These are phyloP conservation scores for Myopa testacea DNA, from an alignment of 2,888 invertebrate genomes.

Conservation along the genomic window DNA sequence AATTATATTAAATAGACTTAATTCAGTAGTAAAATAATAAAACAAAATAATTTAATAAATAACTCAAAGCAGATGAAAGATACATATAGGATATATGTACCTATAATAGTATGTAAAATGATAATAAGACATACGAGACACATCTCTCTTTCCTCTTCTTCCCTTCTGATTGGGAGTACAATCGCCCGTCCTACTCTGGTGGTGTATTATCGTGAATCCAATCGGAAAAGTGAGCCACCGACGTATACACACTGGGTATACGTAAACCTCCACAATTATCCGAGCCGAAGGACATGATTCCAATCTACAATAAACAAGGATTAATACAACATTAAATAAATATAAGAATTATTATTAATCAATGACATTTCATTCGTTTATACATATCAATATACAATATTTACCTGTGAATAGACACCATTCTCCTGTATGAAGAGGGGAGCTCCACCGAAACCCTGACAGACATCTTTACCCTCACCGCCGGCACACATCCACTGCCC, in stretches of 20 bases:
- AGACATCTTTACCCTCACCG: constrained; percentile 81
- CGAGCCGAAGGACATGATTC: constrained; percentile 84
- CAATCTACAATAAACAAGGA: constrained; percentile 71
- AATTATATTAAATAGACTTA: not conserved
- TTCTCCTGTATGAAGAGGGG: constrained; percentile 76
- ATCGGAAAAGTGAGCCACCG: constrained; percentile 78
- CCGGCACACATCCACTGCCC: constrained; percentile 80
- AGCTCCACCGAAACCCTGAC: constrained; percentile 84
- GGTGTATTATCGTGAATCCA: constrained; percentile 83
- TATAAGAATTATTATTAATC: not conserved
- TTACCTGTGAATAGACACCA: constrained; percentile 76
- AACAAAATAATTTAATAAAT: not conserved
- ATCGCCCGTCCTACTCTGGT: constrained; percentile 55
- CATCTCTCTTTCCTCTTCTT: not conserved
- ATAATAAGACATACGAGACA: too few species aligned
- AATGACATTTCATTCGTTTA: not conserved
- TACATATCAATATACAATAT: not conserved
- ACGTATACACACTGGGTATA: constrained; percentile 82
- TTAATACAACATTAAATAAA: not conserved
- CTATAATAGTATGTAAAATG: too few species aligned
- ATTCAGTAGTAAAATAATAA: not conserved
- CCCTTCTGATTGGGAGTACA: not conserved
- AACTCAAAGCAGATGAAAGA: too few species aligned
- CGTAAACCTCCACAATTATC: constrained; percentile 81
- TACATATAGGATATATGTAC: too few species aligned